Percentiles rank a stretch among this genome's conserved stretches.
These are phyloP conservation scores for Plecotus auritus DNA, from an alignment of 2,113 vertebrate species.

Conservation along the genomic window DNA sequence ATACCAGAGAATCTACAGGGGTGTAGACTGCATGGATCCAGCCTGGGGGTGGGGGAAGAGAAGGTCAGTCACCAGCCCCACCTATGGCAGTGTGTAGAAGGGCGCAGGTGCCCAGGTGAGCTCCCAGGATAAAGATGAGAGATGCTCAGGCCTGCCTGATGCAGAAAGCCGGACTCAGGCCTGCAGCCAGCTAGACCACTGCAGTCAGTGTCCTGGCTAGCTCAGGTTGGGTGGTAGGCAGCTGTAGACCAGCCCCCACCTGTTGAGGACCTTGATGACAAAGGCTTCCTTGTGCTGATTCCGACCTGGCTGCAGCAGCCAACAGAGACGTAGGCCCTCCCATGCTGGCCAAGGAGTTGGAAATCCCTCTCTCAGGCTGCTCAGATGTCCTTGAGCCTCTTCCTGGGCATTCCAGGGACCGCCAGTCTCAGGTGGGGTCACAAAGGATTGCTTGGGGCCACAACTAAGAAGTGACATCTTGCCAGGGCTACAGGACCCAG, in stretches of 20 bases:
- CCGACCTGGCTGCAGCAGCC: not conserved
- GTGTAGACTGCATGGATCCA: conserved; percentile 99
- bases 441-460: not conserved
- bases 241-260: not conserved
- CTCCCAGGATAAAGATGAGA: not conserved
- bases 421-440: not conserved
- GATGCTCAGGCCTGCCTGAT: not conserved
- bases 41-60: conserved; percentile 79
- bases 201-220: not conserved
- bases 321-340: not conserved
- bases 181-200: rapidly evolving
- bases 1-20: conserved; percentile 95
- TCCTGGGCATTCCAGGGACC: not conserved
- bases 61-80: conserved; percentile 51
- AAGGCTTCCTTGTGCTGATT: not conserved
- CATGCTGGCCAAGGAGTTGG: not conserved
- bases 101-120: not conserved
- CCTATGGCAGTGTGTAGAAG: rapidly evolving
- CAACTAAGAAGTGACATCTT: not conserved
- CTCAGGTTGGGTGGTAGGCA: not conserved
- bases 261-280: not conserved
- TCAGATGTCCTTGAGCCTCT: not conserved
- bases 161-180: not conserved
- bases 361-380: not conserved
- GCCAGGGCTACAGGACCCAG: not conserved